Evolutionary conservation across 1,140 invertebrate species (phyloP).

Genomic region (Nomia melanderi): DNA sequence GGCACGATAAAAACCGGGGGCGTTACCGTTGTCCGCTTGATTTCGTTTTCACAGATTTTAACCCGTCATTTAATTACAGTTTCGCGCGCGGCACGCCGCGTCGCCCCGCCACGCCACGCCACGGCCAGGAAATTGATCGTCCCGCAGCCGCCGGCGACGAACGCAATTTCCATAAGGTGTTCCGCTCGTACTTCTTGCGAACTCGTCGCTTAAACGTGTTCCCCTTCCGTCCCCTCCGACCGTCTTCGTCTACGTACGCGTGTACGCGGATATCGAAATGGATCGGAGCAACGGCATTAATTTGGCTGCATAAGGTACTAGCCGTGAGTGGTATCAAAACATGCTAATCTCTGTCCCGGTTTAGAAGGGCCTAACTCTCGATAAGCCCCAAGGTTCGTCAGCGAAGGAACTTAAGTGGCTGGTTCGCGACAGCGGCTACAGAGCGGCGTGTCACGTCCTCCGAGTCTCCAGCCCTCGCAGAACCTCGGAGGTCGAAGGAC

Average conservation of each 20-base stretch:
- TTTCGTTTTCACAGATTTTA: not conserved
- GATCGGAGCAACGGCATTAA: slow-evolving; percentile 59
- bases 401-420: slow-evolving; percentile 56
- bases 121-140: slow-evolving; percentile 8
- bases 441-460: not conserved
- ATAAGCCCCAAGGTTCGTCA: slow-evolving; percentile 48
- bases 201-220: not conserved
- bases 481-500: not conserved
- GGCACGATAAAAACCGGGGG: not conserved
- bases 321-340: slow-evolving; percentile 65
- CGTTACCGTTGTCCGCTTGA: not conserved
- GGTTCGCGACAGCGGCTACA: slow-evolving; percentile 35
- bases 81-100: not conserved
- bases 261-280: slow-evolving; percentile 42
- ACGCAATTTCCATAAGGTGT: slow-evolving; percentile 34
- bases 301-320: slow-evolving; percentile 46
- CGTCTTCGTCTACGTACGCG: no score
- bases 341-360: slow-evolving; percentile 61
- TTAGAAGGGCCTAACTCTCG: slow-evolving; percentile 48
- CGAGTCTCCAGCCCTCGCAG: not conserved
- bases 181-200: not conserved
- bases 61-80: not conserved
- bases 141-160: not conserved
- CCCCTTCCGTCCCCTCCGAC: no score
- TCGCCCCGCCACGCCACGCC: no score